These are phyloP conservation scores for Blastomussa wellsi DNA, from an alignment of 92 coral and sea anemone species.

Conservation along the genomic window DNA sequence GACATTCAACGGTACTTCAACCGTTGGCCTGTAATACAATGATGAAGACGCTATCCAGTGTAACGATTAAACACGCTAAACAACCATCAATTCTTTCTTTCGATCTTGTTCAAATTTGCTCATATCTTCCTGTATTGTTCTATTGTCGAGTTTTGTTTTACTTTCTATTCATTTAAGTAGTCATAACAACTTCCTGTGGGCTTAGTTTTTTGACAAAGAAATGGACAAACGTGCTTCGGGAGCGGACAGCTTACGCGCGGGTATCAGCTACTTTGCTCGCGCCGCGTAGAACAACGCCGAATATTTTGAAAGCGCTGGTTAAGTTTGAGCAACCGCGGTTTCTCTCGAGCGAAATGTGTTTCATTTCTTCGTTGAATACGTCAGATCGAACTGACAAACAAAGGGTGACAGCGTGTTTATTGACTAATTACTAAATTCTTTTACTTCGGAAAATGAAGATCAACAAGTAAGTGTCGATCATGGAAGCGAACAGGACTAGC, in stretches of 20 bases:
- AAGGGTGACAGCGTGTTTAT: constrained; percentile 10
- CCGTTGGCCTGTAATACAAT: not conserved
- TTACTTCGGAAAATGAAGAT: not conserved
- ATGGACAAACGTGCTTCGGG: not conserved
- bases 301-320: not conserved
- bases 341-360: not conserved
- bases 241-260: not conserved
- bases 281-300: not conserved
- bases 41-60: constrained; percentile 6
- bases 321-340: no score
- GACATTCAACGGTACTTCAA: not conserved
- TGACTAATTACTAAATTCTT: constrained; percentile 21
- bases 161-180: constrained; percentile 44
- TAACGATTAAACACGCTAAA: not conserved
- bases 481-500: not conserved
- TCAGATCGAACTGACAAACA: constrained; percentile 22
- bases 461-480: not conserved
- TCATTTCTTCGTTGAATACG: constrained; percentile 3
- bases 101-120: constrained; percentile 21
- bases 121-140: constrained; percentile 28
- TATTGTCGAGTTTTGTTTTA: constrained; percentile 41
- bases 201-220: constrained; percentile 2
- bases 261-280: not conserved
- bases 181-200: constrained; percentile 58
- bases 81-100: constrained; percentile 18